A percentile compares a stretch with the other conserved stretches of the same genome.
Evolutionary conservation across 2,888 invertebrate species (phyloP).

Genomic region (Clivina fossor): DNA sequence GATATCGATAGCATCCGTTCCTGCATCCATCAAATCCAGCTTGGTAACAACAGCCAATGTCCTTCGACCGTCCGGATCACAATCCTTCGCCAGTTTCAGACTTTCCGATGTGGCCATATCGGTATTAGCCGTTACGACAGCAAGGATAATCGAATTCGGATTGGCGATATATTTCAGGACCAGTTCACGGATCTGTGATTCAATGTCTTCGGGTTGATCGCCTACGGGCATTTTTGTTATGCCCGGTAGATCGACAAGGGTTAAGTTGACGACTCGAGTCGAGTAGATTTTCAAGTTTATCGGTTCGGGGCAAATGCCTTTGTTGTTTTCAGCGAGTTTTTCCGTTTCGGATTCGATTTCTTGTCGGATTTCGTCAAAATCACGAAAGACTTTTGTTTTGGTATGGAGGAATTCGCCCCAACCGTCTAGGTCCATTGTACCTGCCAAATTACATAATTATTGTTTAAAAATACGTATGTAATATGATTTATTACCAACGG

Average conservation of each 20-base stretch:
- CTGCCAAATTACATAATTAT: too few species aligned
- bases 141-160: constrained; percentile 96
- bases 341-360: constrained; percentile 97
- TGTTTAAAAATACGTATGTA: too few species aligned
- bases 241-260: constrained; percentile 96
- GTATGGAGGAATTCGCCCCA: constrained; percentile 97
- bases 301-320: constrained; percentile 93
- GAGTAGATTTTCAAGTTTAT: constrained; percentile 97
- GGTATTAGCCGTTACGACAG: constrained; percentile 96
- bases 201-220: constrained; percentile 98
- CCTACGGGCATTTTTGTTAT: constrained; percentile 98
- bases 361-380: constrained; percentile 86
- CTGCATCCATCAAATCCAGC: constrained; percentile 99
- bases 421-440: constrained; percentile 82
- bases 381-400: constrained; percentile 81
- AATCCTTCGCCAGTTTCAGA: constrained; percentile 92
- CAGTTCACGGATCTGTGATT: constrained; percentile 86
- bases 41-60: constrained; percentile 98
- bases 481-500: too few species aligned
- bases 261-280: constrained; percentile 90
- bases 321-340: constrained; percentile 90
- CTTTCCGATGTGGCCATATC: constrained; percentile 99
- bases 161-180: constrained; percentile 89
- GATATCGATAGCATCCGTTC: constrained; percentile 98
- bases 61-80: constrained; percentile 93